Evolutionary conservation across 2,113 vertebrate genomes (phyloP).

Genomic region (Carettochelys insculpta): DNA sequence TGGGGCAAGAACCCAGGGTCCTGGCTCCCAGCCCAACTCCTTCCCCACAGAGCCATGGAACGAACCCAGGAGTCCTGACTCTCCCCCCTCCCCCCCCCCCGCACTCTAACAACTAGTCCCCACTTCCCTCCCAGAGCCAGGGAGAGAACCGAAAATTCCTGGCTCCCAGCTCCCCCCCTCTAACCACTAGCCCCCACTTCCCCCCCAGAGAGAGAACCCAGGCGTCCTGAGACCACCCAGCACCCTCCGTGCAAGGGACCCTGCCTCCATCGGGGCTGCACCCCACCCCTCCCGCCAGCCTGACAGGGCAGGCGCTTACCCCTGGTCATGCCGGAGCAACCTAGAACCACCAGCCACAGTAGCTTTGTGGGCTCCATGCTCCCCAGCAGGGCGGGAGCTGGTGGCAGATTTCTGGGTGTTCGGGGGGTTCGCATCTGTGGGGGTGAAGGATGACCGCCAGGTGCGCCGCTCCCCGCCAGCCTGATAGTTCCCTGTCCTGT

Average conservation of each 20-base stretch:
- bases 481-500: neutral
- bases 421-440: neutral
- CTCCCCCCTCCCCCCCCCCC: conserved; percentile 2
- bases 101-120: neutral
- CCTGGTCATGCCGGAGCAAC: neutral
- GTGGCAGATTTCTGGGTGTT: neutral
- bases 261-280: neutral
- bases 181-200: no score
- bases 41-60: neutral
- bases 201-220: neutral
- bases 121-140: neutral
- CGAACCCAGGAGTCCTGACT: neutral
- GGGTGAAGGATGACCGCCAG: neutral
- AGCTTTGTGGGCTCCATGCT: neutral
- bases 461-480: no score
- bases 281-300: neutral
- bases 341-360: neutral
- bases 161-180: accelerated
- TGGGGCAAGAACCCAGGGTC: no score
- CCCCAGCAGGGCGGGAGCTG: neutral
- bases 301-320: neutral
- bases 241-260: neutral
- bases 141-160: neutral
- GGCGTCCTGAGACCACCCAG: neutral
- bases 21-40: no score